These are phyloP conservation scores for Agapornis canus DNA, from an alignment of 2,797 vertebrate species.

Conservation along the genomic window DNA sequence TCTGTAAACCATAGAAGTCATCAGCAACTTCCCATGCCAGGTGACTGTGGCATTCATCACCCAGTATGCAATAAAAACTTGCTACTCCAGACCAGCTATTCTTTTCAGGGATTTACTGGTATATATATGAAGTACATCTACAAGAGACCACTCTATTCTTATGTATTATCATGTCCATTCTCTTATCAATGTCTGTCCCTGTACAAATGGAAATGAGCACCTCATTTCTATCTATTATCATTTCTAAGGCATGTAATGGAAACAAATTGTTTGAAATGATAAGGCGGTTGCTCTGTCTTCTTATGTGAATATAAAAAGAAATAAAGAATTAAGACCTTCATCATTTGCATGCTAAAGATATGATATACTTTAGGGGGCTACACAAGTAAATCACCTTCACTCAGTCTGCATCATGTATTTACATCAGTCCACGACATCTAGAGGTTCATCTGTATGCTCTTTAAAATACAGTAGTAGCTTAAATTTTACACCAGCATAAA, in stretches of 20 bases:
- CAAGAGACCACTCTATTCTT: background rate
- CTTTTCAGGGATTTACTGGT: background rate
- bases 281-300: background rate
- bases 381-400: background rate
- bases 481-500: accelerated
- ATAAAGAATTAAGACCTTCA: background rate
- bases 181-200: background rate
- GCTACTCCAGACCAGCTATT: background rate
- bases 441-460: background rate
- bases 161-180: background rate
- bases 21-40: too few relatives aligned
- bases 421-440: background rate
- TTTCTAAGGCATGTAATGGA: background rate
- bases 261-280: background rate
- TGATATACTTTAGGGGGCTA: background rate
- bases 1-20: too few relatives aligned
- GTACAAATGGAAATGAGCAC: background rate
- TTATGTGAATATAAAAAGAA: background rate
- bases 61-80: background rate
- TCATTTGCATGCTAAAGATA: background rate
- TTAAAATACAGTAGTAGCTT: background rate
- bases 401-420: background rate
- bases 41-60: background rate
- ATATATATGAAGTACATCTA: background rate
- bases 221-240: background rate